Evolutionary conservation across 1,140 invertebrate genomes (phyloP).

Genomic region (Hycleus cichorii): DNA sequence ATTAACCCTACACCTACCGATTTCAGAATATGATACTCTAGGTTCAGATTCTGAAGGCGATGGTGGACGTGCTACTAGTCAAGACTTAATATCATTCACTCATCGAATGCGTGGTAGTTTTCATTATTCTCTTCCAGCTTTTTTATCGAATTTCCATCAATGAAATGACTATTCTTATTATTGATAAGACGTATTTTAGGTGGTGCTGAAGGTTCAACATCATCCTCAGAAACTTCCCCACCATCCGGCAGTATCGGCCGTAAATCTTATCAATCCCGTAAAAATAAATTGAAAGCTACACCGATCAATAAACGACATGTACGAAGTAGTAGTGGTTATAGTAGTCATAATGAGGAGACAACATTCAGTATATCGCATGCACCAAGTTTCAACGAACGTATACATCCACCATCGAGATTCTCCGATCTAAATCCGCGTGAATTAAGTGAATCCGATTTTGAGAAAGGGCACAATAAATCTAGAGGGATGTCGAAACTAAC

Average conservation of each 20-base stretch:
- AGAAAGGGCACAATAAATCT: conserved; percentile 42
- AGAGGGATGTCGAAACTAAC: conserved; percentile 50
- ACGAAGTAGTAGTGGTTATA: conserved; percentile 65
- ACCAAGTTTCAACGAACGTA: conserved; percentile 65
- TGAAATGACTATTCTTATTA: not conserved
- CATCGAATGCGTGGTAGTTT: conserved; percentile 48
- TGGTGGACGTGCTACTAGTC: conserved; percentile 43
- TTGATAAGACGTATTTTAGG: conserved; percentile 17
- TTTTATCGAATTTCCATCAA: not conserved
- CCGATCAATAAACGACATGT: conserved; percentile 52
- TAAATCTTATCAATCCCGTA: conserved; percentile 57
- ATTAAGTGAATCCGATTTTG: conserved; percentile 49
- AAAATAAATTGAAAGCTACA: conserved; percentile 53
- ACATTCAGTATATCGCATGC: conserved; percentile 72
- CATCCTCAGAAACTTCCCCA: conserved; percentile 62
- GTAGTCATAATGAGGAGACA: conserved; percentile 71
- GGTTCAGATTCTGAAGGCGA: conserved; percentile 68
- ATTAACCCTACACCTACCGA: conserved; percentile 78
- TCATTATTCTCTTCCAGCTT: not conserved
- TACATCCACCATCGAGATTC: conserved; percentile 64
- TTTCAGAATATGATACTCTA: conserved; percentile 78
- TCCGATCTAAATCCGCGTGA: conserved; percentile 50
- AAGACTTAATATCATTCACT: conserved; percentile 52
- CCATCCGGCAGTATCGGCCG: conserved; percentile 51
- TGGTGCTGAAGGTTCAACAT: conserved; percentile 57